A percentile compares a stretch with the other conserved stretches of the same genome.
Evolutionary conservation across 1,140 invertebrate species (phyloP).

Genomic region (Leptopilina clavipes): DNA sequence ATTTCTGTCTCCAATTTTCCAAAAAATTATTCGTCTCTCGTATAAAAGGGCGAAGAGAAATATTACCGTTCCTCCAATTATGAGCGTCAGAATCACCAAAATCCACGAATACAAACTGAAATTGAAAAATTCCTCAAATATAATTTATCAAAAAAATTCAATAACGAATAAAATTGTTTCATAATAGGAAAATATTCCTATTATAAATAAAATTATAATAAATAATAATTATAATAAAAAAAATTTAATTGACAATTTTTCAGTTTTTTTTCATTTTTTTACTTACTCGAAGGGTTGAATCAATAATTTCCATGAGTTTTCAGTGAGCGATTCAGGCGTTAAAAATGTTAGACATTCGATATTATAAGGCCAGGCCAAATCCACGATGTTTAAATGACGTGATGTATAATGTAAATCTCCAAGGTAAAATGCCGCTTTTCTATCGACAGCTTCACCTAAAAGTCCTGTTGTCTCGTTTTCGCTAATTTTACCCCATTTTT

Average conservation of each 20-base stretch:
- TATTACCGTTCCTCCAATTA: slow-evolving; percentile 77
- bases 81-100: slow-evolving; percentile 76
- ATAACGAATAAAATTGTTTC: no score
- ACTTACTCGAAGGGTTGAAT: slow-evolving; percentile 85
- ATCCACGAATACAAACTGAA: slow-evolving; percentile 80
- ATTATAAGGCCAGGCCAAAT: slow-evolving; percentile 86
- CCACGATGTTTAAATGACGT: slow-evolving; percentile 80
- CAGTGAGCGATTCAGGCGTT: slow-evolving; percentile 84
- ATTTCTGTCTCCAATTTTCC: slow-evolving; percentile 48
- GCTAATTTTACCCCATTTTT: slow-evolving; percentile 80
- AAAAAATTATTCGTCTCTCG: slow-evolving; percentile 64
- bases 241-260: neutral
- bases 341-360: slow-evolving; percentile 88
- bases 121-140: slow-evolving; percentile 53
- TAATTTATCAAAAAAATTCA: no score
- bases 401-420: slow-evolving; percentile 85
- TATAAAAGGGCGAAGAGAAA: slow-evolving; percentile 74
- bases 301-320: slow-evolving; percentile 89
- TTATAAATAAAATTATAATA: no score
- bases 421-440: slow-evolving; percentile 83
- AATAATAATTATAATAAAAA: no score
- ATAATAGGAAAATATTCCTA: no score
- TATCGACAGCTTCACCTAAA: slow-evolving; percentile 81
- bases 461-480: slow-evolving; percentile 82
- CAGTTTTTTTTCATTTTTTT: slow-evolving; percentile 31